phyloP scores from a whole-genome alignment of 2,113 vertebrate species.

The Dicaeum eximium region DNA sequence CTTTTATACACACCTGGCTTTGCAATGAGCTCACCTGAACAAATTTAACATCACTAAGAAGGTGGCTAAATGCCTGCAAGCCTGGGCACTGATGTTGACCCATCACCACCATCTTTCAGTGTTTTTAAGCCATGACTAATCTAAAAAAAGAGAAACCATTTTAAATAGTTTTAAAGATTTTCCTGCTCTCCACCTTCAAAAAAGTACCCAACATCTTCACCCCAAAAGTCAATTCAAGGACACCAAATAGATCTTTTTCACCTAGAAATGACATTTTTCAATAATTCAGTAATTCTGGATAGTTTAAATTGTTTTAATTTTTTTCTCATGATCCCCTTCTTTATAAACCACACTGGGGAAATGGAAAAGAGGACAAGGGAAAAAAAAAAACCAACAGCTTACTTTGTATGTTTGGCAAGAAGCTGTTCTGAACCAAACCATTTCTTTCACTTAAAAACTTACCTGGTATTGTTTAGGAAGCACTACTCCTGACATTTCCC shows the following conservation, averaged over 20 bases:
- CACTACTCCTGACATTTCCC: conserved; percentile 7
- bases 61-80: not conserved
- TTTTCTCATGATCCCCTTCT: not conserved
- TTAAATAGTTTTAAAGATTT: not conserved
- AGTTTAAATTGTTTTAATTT: not conserved
- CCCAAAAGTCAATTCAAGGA: not conserved
- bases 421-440: not conserved
- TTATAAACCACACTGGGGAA: not conserved
- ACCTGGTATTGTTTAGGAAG: conserved; percentile 24
- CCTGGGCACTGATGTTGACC: not conserved
- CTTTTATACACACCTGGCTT: not conserved
- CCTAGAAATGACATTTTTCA: not conserved
- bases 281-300: not conserved
- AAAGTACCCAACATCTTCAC: not conserved
- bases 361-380: not conserved
- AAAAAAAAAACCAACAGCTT: fast-evolving
- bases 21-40: not conserved
- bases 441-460: not conserved
- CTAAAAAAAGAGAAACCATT: not conserved
- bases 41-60: not conserved
- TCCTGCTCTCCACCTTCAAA: not conserved
- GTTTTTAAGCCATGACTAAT: not conserved
- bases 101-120: fast-evolving
- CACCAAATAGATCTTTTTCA: fast-evolving
- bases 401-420: not conserved